These are phyloP conservation scores for Nylanderia fulva DNA, from an alignment of 1,140 invertebrate genomes.

Conservation along the genomic window DNA sequence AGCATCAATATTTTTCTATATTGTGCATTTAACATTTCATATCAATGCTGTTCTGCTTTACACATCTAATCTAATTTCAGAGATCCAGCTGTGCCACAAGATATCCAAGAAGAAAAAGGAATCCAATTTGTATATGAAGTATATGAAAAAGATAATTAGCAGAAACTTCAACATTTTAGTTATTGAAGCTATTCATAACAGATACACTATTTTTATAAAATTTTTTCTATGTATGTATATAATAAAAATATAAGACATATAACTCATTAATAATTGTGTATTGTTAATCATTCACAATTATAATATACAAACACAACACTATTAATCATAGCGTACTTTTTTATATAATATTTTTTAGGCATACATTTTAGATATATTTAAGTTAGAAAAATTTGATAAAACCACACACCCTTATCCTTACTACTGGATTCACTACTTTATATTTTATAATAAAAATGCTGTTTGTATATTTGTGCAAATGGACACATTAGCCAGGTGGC, in stretches of 20 bases:
- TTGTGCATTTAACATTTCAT: not conserved
- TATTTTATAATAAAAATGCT: not conserved
- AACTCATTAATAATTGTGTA: not conserved
- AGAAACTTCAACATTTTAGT: conserved; percentile 18
- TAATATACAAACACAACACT: conserved; percentile 2
- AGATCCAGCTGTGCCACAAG: conserved; percentile 88
- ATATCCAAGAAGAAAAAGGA: conserved; percentile 90
- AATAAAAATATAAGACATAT: not conserved
- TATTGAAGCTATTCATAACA: conserved; percentile 2
- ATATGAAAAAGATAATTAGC: conserved; percentile 86
- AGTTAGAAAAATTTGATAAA: no score
- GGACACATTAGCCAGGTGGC: conserved; percentile 94
- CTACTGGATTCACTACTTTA: not conserved
- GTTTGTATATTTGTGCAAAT: not conserved
- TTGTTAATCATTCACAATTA: not conserved
- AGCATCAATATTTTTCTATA: conserved; percentile 67
- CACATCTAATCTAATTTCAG: conserved; percentile 81
- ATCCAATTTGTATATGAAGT: conserved; percentile 91
- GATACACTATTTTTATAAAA: conserved; percentile 1
- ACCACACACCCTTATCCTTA: no score
- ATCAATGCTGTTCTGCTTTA: conserved; percentile 17
- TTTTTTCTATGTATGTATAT: not conserved
- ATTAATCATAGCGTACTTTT: not conserved
- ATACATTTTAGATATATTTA: not conserved
- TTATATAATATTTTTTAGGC: not conserved